Conservation (phyloP, 2,888 invertebrate genomes). For the Globia sparganii region DNA sequence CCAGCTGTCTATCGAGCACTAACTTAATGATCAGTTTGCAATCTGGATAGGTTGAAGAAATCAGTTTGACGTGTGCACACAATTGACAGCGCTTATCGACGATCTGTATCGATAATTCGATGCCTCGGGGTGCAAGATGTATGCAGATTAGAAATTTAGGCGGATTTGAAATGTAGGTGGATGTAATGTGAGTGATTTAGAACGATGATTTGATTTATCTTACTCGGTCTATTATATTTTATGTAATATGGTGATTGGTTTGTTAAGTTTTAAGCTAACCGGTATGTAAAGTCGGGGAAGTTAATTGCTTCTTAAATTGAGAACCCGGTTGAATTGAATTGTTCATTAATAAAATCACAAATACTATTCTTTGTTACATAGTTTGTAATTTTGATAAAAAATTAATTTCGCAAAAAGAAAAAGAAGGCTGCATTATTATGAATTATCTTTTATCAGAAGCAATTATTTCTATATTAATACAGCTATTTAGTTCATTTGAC, state of each 20-base stretch:
- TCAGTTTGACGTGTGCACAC: slow-evolving; percentile 34
- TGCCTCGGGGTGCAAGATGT: slow-evolving; percentile 18
- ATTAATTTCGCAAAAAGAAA: too few relatives aligned
- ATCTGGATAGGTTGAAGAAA: slow-evolving; percentile 32
- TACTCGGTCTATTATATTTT: not conserved
- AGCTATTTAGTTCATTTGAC: not conserved
- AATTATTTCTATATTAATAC: not conserved
- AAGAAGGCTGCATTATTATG: not conserved
- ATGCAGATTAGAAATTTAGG: slow-evolving; percentile 2
- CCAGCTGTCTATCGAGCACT: slow-evolving; percentile 1
- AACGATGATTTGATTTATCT: not conserved
- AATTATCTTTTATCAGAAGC: not conserved
- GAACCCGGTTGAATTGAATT: too few relatives aligned
- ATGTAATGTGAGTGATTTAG: slow-evolving; percentile 2
- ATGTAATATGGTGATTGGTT: not conserved
- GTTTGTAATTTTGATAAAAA: not conserved
- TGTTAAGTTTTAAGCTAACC: not conserved
- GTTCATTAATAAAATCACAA: too few relatives aligned
- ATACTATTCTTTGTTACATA: not conserved
- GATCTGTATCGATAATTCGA: slow-evolving; percentile 13
- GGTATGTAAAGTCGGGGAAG: not conserved
- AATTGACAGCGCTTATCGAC: slow-evolving; percentile 43
- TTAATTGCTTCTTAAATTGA: too few relatives aligned
- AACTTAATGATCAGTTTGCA: slow-evolving; percentile 11
- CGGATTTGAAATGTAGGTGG: slow-evolving; percentile 7